Percentiles rank a stretch among this genome's conserved stretches.
phyloP scores from a whole-genome alignment of 2,797 vertebrate species.

The Natrix natrix region DNA sequence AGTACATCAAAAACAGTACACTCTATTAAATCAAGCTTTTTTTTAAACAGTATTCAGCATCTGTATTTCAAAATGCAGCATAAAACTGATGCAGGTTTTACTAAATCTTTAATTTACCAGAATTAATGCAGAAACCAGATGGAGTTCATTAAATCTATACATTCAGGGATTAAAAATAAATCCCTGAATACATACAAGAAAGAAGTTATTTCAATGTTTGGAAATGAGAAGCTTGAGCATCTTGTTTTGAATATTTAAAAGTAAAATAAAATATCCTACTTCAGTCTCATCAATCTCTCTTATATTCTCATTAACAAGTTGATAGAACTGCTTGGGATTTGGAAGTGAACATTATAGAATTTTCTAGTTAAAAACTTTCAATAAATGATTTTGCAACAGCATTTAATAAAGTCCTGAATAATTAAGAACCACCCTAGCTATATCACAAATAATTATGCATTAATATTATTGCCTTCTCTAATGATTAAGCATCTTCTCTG shows the following conservation, averaged over 20 bases:
- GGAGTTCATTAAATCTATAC: constrained; percentile 27
- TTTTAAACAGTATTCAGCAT: constrained; percentile 19
- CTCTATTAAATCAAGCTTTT: neutral
- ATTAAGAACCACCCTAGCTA: constrained; percentile 10
- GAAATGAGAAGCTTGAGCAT: constrained; percentile 2
- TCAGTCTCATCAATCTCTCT: constrained; percentile 10
- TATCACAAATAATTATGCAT: constrained; percentile 26
- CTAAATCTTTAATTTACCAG: neutral
- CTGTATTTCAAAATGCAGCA: neutral
- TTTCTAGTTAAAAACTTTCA: constrained; percentile 1
- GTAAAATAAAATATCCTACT: constrained; percentile 12
- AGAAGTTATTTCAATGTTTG: neutral
- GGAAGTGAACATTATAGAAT: neutral
- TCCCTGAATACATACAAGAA: constrained; percentile 4
- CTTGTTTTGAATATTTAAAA: constrained; percentile 3
- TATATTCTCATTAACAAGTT: constrained; percentile 4
- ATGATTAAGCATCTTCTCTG: constrained; percentile 25
- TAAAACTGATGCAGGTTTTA: constrained; percentile 16
- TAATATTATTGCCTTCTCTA: constrained; percentile 26
- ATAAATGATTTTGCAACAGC: constrained; percentile 14
- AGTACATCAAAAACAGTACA: neutral
- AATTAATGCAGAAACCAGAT: constrained; percentile 16
- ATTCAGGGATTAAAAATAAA: constrained; percentile 23
- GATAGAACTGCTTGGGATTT: constrained; percentile 9
- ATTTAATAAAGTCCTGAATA: constrained; percentile 15